Base-by-base conservation (phyloP, 2,888 invertebrate genomes). In the Polylopha cassiicola region DNA sequence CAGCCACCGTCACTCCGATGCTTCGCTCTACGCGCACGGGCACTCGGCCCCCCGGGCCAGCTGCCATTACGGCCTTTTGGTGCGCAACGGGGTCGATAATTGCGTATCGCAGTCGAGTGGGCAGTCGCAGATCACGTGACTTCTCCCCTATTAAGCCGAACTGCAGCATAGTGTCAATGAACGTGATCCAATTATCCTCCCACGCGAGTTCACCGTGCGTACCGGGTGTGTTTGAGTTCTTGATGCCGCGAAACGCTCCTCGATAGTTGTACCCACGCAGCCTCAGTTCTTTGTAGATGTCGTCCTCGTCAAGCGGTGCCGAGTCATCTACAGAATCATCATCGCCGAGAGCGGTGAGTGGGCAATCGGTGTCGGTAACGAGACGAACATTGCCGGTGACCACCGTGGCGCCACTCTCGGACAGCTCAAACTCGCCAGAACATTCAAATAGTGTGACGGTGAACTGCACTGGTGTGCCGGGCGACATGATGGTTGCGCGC, bases 131-230 rank as follows among this genome's bases (percentile, higher is more conserved):
- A 64, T 94, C 92, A 27, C 93, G 89, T 14, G 91, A 89, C 53
- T 91, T 89, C 53, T 89, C 89, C 33, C 93, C 91, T 48, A 97
- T 82, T 60, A 98, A 93, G 34, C 91, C 90, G 69, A 96, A 95
- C 80, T 99, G 99, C 27, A 99, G 88, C 93, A 99, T 95, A 1
- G 97, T 96, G 71, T 99, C 99, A 78, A 98, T 91, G 80, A 92
- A 99, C 26, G 97, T 92, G 41, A 98, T 91, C 98, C 98, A 99
- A 78, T 98, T 95, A 50, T 91, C 91, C 38, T 89, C 89, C 98
- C 98, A 99, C 46, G 89, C 86, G 48, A 99, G 86, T 59, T 89
- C 86, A 22, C 96, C 98, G 48, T 65, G 74, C 0, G 81, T 72
- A 32, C 93, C 94, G 57, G 87, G 87, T 55, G 92, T 89, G 67